A percentile compares a stretch with the other conserved stretches of the same genome.
Conservation (phyloP, 2,797 vertebrate genomes). For the Leptodactylus fallax region DNA sequence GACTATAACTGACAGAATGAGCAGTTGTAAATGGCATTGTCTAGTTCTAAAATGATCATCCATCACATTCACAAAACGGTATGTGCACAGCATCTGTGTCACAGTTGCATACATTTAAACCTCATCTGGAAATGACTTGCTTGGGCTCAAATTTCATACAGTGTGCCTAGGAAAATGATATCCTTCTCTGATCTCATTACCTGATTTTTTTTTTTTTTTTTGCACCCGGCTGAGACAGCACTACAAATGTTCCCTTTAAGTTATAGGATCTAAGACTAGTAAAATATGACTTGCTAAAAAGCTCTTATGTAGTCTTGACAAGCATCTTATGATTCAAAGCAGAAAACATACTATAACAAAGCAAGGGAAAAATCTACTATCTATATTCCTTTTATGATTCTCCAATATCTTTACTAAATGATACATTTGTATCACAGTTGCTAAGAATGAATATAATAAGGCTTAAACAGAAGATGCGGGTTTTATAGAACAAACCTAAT, state of each 20-base stretch:
- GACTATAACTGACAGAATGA: constrained; percentile 2
- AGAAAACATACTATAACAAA: constrained; percentile 22
- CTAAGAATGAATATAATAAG: not conserved
- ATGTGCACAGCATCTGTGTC: not conserved
- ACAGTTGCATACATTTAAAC: constrained; percentile 10
- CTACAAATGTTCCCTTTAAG: constrained; percentile 5
- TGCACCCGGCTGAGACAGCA: not conserved
- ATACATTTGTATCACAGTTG: constrained; percentile 1
- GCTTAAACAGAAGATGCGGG: constrained; percentile 1
- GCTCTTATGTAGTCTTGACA: constrained; percentile 20
- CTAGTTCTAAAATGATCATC: constrained; percentile 2
- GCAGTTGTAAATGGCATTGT: not conserved
- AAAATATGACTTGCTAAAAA: constrained; percentile 17
- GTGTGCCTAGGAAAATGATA: not conserved
- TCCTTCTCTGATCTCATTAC: constrained; percentile 7
- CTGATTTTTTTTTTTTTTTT: not conserved
- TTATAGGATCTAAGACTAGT: constrained; percentile 21
- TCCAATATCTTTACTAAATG: not conserved
- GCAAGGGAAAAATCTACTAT: not conserved
- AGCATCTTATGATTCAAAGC: constrained; percentile 23
- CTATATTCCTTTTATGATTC: constrained; percentile 1
- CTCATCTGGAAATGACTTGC: constrained; percentile 13
- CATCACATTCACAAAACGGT: not conserved
- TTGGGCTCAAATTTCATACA: not conserved
- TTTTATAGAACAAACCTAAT: constrained; percentile 31